Percentiles rank a stretch among this genome's conserved stretches.
These are phyloP conservation scores for Prolemur simus DNA, from an alignment of 2,113 vertebrate genomes.

Conservation along the genomic window DNA sequence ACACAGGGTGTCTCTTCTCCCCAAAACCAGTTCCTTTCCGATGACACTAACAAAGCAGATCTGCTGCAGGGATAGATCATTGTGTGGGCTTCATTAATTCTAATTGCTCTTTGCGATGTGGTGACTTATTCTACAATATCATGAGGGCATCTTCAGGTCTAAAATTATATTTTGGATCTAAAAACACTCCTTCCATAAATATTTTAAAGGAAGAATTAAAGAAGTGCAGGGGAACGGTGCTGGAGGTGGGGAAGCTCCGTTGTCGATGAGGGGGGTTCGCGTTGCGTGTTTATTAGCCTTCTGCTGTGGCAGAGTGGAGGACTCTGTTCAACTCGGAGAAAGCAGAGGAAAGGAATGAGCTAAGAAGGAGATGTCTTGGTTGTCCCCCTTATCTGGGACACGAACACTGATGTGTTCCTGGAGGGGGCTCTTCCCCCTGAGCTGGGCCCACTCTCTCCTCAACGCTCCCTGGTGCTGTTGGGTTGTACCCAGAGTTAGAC, in stretches of 20 bases:
- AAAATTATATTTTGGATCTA: not conserved
- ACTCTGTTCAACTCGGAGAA: not conserved
- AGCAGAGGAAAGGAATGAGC: not conserved
- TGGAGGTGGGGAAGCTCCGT: not conserved
- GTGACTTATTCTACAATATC: not conserved
- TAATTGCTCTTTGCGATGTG: not conserved
- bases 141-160: not conserved
- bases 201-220: not conserved
- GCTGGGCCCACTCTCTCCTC: not conserved
- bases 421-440: not conserved
- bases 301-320: not conserved
- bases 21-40: not conserved
- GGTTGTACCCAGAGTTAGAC: not conserved
- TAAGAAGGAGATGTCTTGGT: not conserved
- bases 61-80: not conserved
- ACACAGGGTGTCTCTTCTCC: not conserved
- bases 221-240: not conserved
- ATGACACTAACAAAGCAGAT: not conserved
- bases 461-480: not conserved
- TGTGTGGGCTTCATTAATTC: not conserved
- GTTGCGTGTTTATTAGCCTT: not conserved
- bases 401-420: not conserved
- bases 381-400: not conserved
- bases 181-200: slow-evolving; percentile 9
- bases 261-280: not conserved